Conservation (phyloP, 1,140 invertebrate species). For the Agraylea sexmaculata region DNA sequence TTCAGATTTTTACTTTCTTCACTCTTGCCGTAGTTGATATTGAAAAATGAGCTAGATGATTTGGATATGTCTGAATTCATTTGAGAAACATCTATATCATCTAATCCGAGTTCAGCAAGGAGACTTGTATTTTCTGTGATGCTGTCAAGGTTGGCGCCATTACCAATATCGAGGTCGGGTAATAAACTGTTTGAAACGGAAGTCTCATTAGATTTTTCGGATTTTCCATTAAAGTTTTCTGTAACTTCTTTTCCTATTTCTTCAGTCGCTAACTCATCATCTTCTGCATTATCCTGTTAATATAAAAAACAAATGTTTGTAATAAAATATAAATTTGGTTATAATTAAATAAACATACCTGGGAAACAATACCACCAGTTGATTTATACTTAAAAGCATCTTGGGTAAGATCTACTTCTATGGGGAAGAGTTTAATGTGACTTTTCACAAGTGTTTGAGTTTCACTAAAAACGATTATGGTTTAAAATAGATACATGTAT, state of each 20-base stretch:
- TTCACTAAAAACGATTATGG: slow-evolving; percentile 24
- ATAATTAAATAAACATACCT: slow-evolving; percentile 23
- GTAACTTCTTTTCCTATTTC: slow-evolving; percentile 24
- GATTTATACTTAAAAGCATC: slow-evolving; percentile 84
- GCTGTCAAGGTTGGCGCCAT: slow-evolving; percentile 11
- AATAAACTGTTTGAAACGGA: slow-evolving; percentile 13
- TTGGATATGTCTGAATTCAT: slow-evolving; percentile 8
- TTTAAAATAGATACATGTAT: slow-evolving; percentile 6
- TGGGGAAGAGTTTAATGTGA: slow-evolving; percentile 74
- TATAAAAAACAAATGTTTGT: slow-evolving; percentile 2
- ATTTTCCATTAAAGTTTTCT: slow-evolving; percentile 21
- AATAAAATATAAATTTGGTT: too few species aligned
- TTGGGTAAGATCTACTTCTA: slow-evolving; percentile 89
- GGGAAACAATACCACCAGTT: slow-evolving; percentile 42
- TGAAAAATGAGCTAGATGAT: slow-evolving; percentile 12
- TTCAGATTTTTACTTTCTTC: too few species aligned
- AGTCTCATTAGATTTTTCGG: background rate
- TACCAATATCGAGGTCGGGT: slow-evolving; percentile 15
- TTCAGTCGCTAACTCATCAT: slow-evolving; percentile 31
- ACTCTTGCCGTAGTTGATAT: slow-evolving; percentile 13
- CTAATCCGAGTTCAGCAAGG: slow-evolving; percentile 20
- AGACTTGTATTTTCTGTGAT: slow-evolving; percentile 19
- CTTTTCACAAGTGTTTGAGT: slow-evolving; percentile 55
- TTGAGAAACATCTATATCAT: slow-evolving; percentile 8
- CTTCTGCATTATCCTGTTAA: slow-evolving; percentile 34